These are phyloP conservation scores for Wiebesia pumilae DNA, from an alignment of 1,140 invertebrate species.

Conservation along the genomic window DNA sequence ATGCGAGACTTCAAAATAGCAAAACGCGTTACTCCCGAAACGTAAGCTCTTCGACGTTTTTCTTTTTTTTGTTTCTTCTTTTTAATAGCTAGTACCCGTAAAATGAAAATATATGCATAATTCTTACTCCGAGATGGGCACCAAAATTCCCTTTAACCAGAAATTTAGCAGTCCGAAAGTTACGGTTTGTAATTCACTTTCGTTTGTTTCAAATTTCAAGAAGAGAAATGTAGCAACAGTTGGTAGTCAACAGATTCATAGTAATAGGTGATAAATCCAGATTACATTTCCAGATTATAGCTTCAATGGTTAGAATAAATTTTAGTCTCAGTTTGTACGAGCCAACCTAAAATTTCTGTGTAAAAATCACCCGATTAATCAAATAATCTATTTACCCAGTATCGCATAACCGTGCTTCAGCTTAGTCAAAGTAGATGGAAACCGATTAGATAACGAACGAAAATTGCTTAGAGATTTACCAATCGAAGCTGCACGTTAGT, in stretches of 20 bases:
- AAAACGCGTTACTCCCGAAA: too few relatives aligned
- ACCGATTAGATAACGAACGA: not conserved
- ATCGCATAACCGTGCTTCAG: conserved; percentile 1
- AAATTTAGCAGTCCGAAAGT: not conserved
- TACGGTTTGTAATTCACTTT: not conserved
- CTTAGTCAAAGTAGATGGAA: not conserved
- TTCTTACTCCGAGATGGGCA: not conserved
- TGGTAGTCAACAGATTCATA: conserved; percentile 11
- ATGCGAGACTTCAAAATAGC: too few relatives aligned
- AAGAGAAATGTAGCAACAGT: conserved; percentile 1
- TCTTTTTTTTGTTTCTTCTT: not conserved
- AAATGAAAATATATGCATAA: not conserved
- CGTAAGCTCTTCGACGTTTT: too few relatives aligned
- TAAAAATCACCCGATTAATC: not conserved
- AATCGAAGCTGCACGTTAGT: not conserved
- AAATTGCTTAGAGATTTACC: not conserved
- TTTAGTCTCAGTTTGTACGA: not conserved
- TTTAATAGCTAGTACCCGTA: not conserved
- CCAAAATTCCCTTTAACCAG: not conserved
- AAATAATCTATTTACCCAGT: not conserved
- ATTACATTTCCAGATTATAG: conserved; percentile 5
- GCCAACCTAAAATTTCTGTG: not conserved
- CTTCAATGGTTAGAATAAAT: not conserved
- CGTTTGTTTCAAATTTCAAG: conserved; percentile 9
- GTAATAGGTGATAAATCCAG: conserved; percentile 23